Conservation (phyloP, 2,113 vertebrate species). For the Stegastes partitus region DNA sequence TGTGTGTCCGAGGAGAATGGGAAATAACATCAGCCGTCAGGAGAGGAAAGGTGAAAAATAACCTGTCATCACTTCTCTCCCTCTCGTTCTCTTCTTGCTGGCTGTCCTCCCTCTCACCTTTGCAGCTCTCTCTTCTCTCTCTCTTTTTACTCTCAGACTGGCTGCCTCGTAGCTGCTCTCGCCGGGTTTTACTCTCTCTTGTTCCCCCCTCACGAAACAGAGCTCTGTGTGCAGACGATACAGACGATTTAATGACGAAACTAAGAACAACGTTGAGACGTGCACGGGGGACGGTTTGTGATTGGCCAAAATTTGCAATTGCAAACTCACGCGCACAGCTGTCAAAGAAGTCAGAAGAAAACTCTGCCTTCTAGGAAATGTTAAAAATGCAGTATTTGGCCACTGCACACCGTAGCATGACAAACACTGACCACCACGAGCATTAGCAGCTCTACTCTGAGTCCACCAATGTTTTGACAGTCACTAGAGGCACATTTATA, state of each 20-base stretch:
- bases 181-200: neutral
- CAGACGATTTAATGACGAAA: neutral
- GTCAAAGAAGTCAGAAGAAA: too few relatives aligned
- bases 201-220: neutral
- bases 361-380: too few relatives aligned
- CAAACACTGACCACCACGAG: too few relatives aligned
- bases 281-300: neutral
- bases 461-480: neutral
- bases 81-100: slow-evolving; percentile 22
- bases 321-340: too few relatives aligned
- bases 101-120: slow-evolving; percentile 37
- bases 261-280: neutral
- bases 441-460: too few relatives aligned
- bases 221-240: neutral
- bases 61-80: slow-evolving; percentile 84
- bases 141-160: neutral
- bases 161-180: neutral
- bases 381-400: too few relatives aligned
- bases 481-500: neutral
- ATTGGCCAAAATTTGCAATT: neutral
- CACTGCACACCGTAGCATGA: too few relatives aligned
- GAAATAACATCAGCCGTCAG: slow-evolving; percentile 82
- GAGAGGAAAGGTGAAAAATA: slow-evolving; percentile 87
- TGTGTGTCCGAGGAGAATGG: slow-evolving; percentile 79
- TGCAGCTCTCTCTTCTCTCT: neutral